Evolutionary conservation across 1,140 invertebrate species (phyloP).

Genomic region (Schmidtea mediterranea): DNA sequence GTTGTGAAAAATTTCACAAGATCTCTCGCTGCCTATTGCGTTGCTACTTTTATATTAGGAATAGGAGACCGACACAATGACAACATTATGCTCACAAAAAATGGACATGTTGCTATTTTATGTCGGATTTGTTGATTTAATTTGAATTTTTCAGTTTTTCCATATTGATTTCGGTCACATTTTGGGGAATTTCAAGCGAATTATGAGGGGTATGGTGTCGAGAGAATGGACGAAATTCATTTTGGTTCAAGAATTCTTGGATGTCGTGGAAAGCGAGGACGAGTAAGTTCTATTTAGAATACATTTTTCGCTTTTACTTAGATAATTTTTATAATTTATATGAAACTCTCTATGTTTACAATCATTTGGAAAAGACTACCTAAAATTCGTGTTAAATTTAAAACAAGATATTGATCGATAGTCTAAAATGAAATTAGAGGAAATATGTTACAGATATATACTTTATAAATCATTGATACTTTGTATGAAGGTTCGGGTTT

Average conservation of each 20-base stretch:
- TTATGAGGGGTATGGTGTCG: constrained; percentile 49
- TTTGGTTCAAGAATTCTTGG: not conserved
- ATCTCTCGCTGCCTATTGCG: constrained; percentile 63
- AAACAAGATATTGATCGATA: too few relatives aligned
- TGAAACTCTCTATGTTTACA: too few relatives aligned
- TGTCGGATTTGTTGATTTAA: too few relatives aligned
- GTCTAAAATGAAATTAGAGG: too few relatives aligned
- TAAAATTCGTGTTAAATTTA: too few relatives aligned
- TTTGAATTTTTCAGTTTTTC: constrained; percentile 40
- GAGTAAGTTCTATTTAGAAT: not conserved
- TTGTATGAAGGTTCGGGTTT: too few relatives aligned
- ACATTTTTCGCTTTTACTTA: too few relatives aligned
- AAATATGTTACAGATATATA: too few relatives aligned
- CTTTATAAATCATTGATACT: too few relatives aligned
- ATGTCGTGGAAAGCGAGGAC: not conserved
- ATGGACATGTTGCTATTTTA: constrained; percentile 6
- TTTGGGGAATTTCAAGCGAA: constrained; percentile 38
- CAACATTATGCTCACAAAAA: constrained; percentile 54
- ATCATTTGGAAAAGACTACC: too few relatives aligned
- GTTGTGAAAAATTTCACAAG: not conserved
- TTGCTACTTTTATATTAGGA: constrained; percentile 83
- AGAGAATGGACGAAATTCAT: constrained; percentile 27
- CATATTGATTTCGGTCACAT: constrained; percentile 99
- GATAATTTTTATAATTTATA: too few relatives aligned
- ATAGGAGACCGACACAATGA: constrained; percentile 92